Evolutionary conservation across 2,113 vertebrate species (phyloP).

Genomic region (Panurus biarmicus): DNA sequence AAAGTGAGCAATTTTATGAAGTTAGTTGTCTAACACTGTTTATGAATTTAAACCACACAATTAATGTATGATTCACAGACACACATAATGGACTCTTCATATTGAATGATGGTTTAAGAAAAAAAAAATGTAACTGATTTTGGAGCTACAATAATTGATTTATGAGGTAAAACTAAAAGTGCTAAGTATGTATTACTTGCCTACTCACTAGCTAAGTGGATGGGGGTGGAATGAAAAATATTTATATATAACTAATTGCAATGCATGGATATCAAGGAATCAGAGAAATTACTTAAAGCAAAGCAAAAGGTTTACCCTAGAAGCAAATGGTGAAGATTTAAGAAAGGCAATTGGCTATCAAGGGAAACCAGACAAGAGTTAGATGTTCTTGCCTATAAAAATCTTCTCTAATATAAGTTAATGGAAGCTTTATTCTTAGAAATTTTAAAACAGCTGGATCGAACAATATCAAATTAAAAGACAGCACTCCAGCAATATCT

Average conservation of each 20-base stretch:
- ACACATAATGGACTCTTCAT: background rate
- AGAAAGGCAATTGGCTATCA: background rate
- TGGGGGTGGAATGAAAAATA: background rate
- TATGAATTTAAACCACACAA: conserved; percentile 10
- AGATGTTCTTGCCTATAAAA: background rate
- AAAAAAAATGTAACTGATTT: conserved; percentile 11
- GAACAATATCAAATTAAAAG: conserved; percentile 38
- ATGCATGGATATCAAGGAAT: background rate
- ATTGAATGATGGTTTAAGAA: background rate
- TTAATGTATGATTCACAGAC: background rate
- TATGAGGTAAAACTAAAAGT: conserved; percentile 16
- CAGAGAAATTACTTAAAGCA: background rate
- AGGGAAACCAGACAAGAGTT: conserved; percentile 6
- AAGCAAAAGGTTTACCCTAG: background rate
- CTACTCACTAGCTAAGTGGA: background rate
- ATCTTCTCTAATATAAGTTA: background rate
- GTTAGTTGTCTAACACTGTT: conserved; percentile 6
- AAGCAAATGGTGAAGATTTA: conserved; percentile 8
- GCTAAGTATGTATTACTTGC: background rate
- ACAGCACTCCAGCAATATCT: background rate
- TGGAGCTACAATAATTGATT: conserved; percentile 5
- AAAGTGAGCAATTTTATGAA: conserved; percentile 9
- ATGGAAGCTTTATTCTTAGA: conserved; percentile 1
- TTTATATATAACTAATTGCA: background rate
- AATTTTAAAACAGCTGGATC: conserved; percentile 10